Base-by-base conservation (phyloP, 2,888 invertebrate genomes). In the Exocentrus adspersus region DNA sequence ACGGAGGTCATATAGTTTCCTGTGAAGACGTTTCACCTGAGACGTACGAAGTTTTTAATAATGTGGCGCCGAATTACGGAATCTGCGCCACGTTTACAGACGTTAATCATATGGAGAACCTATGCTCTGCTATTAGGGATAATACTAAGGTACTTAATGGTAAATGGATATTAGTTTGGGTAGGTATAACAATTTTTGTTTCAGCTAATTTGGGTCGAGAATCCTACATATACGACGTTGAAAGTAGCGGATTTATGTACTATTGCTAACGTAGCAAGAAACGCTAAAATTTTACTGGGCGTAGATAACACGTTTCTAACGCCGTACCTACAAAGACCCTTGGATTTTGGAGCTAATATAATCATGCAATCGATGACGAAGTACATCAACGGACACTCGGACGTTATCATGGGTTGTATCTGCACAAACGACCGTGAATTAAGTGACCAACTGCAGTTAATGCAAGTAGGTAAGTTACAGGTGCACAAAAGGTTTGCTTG, bases 21-120 rank as follows among this genome's bases (percentile, higher is more conserved):
- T 90, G 92, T 65, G 95, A 98, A 80, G 98, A 98, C 82, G 87
- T 98, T 2, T 98, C 97, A 78, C 97, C 98, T 60, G 98, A 97
- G 14, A 94, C 94, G 0, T 92, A 92, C 77, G 87, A 95, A 74
- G 77, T 90, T 28, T 84, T 88, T 69, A 84, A 84, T 83, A 86
- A 82, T 71, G 74, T 80, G 21, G 74, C 71, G 0, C 68, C 84
- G 0, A 87, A 88, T 72, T 86, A 92, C 79, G 92, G 92, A 3
- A 86, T 98, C 20, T 85, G 89, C 72, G 85, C 89, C 9, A 87
- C 90, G 5, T 93, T 95, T 81, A 89, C 91, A 16, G 94, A 98
- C 82, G 87, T 91, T 60, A 90, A 90, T 0, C 83, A 90, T 70
- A 73, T 87, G 6, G 85, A 87, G n/a, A 87, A 88, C 61, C 80